Conservation (phyloP, 2,888 invertebrate species). For the Cylloceria caligata region DNA sequence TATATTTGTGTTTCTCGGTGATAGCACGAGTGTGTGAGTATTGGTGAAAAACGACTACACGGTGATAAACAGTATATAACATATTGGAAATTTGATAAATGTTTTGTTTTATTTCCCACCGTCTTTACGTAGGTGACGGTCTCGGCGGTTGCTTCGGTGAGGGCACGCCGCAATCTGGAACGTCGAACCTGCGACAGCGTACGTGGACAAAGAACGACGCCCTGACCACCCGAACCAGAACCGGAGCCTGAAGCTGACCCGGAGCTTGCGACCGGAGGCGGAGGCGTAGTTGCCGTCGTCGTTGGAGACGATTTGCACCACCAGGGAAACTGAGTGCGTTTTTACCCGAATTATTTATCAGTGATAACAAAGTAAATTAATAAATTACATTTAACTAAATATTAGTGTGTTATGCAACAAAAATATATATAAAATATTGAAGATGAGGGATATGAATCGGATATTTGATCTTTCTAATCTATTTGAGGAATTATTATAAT, state of each 20-base stretch:
- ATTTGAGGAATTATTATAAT: not conserved
- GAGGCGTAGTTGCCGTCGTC: constrained; percentile 80
- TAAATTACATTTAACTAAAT: constrained; percentile 10
- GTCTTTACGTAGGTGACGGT: constrained; percentile 95
- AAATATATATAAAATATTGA: not conserved
- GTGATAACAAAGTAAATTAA: constrained; percentile 26
- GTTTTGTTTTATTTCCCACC: constrained; percentile 86
- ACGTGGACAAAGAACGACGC: constrained; percentile 95
- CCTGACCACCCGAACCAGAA: constrained; percentile 86
- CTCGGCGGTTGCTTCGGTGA: constrained; percentile 95
- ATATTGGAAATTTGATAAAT: constrained; percentile 45
- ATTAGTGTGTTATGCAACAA: constrained; percentile 27
- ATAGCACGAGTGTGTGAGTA: constrained; percentile 32
- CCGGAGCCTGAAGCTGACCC: constrained; percentile 74
- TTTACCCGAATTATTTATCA: constrained; percentile 67
- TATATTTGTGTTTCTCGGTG: constrained; percentile 45
- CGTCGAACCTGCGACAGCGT: constrained; percentile 95
- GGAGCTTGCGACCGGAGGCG: constrained; percentile 70
- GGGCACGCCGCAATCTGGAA: constrained; percentile 93
- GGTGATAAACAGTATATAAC: constrained; percentile 45
- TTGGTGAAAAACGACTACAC: constrained; percentile 44
- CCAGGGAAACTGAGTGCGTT: constrained; percentile 83
- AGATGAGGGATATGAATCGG: not conserved
- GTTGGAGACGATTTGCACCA: constrained; percentile 84
- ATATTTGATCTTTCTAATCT: constrained; percentile 23